These are phyloP conservation scores for Hemichromis elongatus DNA, from an alignment of 2,113 vertebrate genomes.

Conservation along the genomic window DNA sequence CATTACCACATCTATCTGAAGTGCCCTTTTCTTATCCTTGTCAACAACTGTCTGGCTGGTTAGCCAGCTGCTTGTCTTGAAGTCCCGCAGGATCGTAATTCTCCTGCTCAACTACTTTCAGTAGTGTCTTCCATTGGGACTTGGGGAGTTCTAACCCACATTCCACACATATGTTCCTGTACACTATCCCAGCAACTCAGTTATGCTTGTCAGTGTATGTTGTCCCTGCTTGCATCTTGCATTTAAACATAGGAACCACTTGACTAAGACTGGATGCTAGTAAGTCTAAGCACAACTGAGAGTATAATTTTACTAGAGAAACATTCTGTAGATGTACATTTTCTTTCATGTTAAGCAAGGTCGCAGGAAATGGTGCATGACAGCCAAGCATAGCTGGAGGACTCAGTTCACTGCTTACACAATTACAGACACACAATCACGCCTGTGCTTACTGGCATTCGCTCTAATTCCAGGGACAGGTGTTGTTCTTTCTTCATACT, in stretches of 20 bases:
- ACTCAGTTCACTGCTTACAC: conserved; percentile 20
- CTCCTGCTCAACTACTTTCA: not conserved
- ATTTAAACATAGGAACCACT: not conserved
- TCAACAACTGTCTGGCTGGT: not conserved
- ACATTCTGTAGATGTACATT: not conserved
- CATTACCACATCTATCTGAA: not conserved
- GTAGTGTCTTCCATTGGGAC: not conserved
- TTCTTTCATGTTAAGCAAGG: conserved; percentile 4
- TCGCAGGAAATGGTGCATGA: conserved; percentile 24
- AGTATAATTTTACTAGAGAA: not conserved
- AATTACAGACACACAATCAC: conserved; percentile 16
- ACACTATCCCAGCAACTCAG: not conserved
- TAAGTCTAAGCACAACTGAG: not conserved
- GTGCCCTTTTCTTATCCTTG: not conserved
- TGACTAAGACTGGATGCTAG: not conserved
- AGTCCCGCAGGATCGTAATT: not conserved
- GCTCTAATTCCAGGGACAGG: conserved; percentile 9
- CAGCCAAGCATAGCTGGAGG: conserved; percentile 7
- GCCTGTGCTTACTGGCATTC: conserved; percentile 13
- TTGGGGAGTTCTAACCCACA: not conserved
- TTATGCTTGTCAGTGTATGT: not conserved
- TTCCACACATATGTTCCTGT: not conserved
- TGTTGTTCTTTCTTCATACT: conserved; percentile 19
- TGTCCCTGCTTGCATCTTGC: not conserved
- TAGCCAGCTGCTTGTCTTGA: not conserved